Conservation (phyloP, 2,113 vertebrate species). For the Colius striatus region DNA sequence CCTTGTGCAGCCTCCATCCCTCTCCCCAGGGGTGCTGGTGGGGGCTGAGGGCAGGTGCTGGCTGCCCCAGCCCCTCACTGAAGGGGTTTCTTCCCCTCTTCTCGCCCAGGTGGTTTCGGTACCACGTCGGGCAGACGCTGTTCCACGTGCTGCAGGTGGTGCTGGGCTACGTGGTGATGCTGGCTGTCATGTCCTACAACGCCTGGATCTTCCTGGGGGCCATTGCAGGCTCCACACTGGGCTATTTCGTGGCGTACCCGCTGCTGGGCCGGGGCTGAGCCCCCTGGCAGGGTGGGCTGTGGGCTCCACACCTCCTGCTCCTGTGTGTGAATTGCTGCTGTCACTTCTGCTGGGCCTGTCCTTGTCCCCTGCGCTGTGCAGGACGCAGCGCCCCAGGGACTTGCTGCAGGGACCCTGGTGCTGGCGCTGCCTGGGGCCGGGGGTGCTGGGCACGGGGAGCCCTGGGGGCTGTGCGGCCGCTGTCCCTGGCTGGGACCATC, state of each 20-base stretch:
- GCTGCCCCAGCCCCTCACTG: background rate
- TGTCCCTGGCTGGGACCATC: rapidly evolving
- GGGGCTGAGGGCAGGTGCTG: background rate
- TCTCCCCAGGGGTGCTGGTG: rapidly evolving
- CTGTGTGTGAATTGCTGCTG: background rate
- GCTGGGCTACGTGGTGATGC: slow-evolving; percentile 92
- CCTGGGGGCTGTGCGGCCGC: background rate
- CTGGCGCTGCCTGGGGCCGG: background rate
- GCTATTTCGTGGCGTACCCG: slow-evolving; percentile 90
- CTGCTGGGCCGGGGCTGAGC: slow-evolving; percentile 74
- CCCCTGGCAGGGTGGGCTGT: rapidly evolving
- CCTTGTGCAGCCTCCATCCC: background rate
- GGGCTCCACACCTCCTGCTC: background rate
- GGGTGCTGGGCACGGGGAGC: background rate
- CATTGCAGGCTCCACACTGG: slow-evolving; percentile 82
- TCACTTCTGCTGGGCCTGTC: slow-evolving; percentile 10
- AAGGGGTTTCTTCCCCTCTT: background rate
- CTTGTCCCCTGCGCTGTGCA: background rate
- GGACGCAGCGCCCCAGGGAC: background rate
- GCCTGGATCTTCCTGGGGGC: slow-evolving; percentile 92
- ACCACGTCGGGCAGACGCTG: slow-evolving; percentile 80
- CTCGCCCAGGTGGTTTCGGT: slow-evolving; percentile 75
- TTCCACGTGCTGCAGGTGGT: slow-evolving; percentile 89
- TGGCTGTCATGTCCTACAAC: slow-evolving; percentile 97
- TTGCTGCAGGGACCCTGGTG: background rate